These are phyloP conservation scores for Salticus scenicus DNA, from an alignment of 2,888 invertebrate species.

Conservation along the genomic window DNA sequence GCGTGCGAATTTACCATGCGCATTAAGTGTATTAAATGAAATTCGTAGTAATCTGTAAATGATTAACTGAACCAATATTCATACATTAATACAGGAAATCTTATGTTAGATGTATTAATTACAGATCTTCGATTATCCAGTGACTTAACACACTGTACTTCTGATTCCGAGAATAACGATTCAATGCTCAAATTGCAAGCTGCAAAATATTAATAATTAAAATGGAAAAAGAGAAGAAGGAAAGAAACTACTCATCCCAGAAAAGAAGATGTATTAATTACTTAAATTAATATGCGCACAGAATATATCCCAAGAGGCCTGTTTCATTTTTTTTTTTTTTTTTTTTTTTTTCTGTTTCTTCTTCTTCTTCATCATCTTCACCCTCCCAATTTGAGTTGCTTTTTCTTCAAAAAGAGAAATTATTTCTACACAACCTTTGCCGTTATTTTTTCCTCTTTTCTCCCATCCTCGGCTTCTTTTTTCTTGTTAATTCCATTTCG, in stretches of 20 bases:
- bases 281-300: conserved; percentile 69
- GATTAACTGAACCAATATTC: no score
- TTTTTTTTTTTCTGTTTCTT: not conserved
- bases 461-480: conserved; percentile 21
- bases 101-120: no score
- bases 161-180: conserved; percentile 18
- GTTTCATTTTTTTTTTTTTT: conserved; percentile 42
- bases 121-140: no score
- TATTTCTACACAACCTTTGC: conserved; percentile 41
- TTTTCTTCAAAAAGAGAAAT: conserved; percentile 45
- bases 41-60: no score
- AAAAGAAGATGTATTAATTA: conserved; percentile 70
- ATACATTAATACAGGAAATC: no score
- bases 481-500: conserved; percentile 65
- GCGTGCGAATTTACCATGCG: no score
- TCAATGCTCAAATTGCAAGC: conserved; percentile 43
- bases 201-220: conserved; percentile 65
- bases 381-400: conserved; percentile 8
- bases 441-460: conserved; percentile 35
- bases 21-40: no score
- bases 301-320: conserved; percentile 46
- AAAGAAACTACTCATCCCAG: conserved; percentile 43
- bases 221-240: conserved; percentile 28
- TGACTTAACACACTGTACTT: conserved; percentile 33
- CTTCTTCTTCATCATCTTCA: no score